These are phyloP conservation scores for Sturnus vulgaris DNA, from an alignment of 2,113 vertebrate genomes.

Conservation along the genomic window DNA sequence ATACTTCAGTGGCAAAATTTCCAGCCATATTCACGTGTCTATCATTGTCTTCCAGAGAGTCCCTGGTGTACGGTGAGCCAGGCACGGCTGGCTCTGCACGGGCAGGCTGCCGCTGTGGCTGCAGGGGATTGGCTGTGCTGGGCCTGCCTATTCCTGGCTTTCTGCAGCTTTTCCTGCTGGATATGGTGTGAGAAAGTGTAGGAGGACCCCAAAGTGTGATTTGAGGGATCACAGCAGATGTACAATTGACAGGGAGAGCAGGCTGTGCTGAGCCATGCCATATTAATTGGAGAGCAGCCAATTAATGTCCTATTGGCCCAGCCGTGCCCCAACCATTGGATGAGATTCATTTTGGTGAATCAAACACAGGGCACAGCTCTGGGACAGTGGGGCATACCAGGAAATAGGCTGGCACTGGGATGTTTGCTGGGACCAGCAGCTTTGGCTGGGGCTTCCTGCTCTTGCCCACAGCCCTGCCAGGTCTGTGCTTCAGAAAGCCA, in stretches of 20 bases:
- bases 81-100: fast-evolving
- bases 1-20: neutral
- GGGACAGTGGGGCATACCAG: fast-evolving
- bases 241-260: fast-evolving
- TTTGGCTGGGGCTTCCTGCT: neutral
- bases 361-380: neutral
- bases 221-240: fast-evolving
- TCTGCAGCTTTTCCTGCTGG: neutral
- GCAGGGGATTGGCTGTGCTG: neutral
- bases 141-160: neutral
- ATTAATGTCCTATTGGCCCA: neutral
- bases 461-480: neutral
- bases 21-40: neutral
- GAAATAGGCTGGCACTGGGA: neutral
- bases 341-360: neutral
- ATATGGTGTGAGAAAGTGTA: neutral
- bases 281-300: neutral
- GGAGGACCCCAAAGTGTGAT: neutral
- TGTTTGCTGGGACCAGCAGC: neutral
- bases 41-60: neutral
- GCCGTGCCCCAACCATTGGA: fast-evolving
- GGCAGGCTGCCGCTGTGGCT: fast-evolving
- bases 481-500: neutral
- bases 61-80: neutral
- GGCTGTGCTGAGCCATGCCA: neutral